Evolutionary conservation across 2,797 vertebrate genomes (phyloP).

Genomic region (Adelosebastes latens): DNA sequence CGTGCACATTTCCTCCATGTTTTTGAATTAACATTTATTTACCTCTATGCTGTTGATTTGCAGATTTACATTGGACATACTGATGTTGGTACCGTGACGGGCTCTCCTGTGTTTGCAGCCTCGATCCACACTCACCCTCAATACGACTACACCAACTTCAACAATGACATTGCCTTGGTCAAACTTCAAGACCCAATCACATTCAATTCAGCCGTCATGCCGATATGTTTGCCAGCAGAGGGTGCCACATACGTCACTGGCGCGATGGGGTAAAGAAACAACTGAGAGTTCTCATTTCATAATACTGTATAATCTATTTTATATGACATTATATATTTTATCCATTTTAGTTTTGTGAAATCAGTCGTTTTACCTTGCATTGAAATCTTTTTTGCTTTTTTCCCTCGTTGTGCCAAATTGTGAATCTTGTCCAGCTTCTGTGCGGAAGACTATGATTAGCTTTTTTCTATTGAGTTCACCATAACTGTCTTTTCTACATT

Average conservation of each 20-base stretch:
- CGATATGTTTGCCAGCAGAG: slow-evolving; percentile 72
- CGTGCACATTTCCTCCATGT: not conserved
- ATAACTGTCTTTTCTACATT: not conserved
- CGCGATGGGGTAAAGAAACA: slow-evolving; percentile 59
- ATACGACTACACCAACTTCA: slow-evolving; percentile 5
- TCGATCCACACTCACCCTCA: slow-evolving; percentile 68
- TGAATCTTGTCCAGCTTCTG: not conserved
- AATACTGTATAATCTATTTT: no score
- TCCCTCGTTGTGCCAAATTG: not conserved
- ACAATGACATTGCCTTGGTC: no score
- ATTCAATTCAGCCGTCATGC: slow-evolving; percentile 69
- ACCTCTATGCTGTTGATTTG: not conserved
- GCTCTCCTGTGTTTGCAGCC: accelerated
- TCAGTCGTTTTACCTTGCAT: not conserved
- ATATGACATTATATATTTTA: no score
- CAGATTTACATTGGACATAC: slow-evolving; percentile 67
- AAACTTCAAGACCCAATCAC: slow-evolving; percentile 34
- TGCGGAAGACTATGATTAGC: no score
- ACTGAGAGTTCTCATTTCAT: accelerated
- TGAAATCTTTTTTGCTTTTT: no score
- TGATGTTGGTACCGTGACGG: accelerated
- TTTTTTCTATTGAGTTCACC: not conserved
- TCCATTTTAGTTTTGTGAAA: no score
- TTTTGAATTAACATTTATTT: not conserved
- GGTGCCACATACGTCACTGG: slow-evolving; percentile 15